Evolutionary conservation across 2,113 vertebrate species (phyloP).

Genomic region (Prunella fulvescens): DNA sequence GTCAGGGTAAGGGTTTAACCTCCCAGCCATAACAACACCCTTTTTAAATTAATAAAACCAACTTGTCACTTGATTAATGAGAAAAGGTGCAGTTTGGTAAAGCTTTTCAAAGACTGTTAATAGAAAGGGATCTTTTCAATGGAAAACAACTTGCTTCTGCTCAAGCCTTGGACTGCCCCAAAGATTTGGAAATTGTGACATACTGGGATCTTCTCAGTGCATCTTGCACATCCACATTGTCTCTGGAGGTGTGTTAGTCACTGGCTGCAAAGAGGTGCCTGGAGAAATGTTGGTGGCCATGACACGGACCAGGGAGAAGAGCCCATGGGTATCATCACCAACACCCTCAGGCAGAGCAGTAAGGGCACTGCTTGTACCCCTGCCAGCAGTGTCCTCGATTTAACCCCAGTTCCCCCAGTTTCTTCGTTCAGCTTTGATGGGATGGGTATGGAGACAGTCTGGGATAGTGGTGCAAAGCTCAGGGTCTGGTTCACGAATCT

Average conservation of each 20-base stretch:
- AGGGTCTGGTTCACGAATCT: neutral
- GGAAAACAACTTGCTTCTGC: neutral
- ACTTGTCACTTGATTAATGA: neutral
- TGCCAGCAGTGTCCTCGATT: neutral
- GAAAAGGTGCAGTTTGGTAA: neutral
- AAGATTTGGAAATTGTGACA: neutral
- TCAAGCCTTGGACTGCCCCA: neutral
- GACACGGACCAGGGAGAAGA: neutral
- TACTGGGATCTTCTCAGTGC: neutral
- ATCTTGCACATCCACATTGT: too few species aligned
- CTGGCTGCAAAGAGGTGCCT: neutral
- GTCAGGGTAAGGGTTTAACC: neutral
- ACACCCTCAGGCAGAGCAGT: neutral
- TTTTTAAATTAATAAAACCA: neutral
- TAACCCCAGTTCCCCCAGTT: neutral
- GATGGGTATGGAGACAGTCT: neutral
- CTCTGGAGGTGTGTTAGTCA: neutral
- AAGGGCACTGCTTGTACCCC: neutral
- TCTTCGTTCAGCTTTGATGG: neutral
- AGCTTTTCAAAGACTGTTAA: neutral
- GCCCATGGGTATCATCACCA: rapidly evolving
- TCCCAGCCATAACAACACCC: neutral
- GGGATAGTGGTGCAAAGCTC: neutral
- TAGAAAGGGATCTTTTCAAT: neutral
- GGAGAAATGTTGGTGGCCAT: rapidly evolving